phyloP scores from a whole-genome alignment of 1,140 invertebrate species.

The Scaptomyza graminum region DNA sequence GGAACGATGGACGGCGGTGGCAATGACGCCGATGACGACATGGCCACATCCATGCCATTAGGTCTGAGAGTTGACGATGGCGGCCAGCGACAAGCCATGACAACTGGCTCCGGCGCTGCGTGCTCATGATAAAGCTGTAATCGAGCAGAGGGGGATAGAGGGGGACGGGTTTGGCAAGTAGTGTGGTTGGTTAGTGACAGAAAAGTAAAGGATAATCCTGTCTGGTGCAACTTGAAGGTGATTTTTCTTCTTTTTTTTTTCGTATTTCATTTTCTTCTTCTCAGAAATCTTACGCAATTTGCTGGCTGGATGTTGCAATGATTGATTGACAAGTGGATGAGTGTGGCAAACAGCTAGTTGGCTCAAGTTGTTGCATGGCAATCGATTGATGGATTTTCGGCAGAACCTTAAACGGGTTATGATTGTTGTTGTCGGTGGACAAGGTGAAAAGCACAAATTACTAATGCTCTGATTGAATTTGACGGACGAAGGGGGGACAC shows the following conservation, averaged over 20 bases:
- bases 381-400: conserved; percentile 18
- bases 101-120: conserved; percentile 38
- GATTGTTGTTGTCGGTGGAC: background rate
- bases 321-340: conserved; percentile 33
- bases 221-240: conserved; percentile 23
- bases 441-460: conserved; percentile 1
- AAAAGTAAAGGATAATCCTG: background rate
- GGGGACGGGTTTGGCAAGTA: background rate
- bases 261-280: background rate
- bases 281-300: conserved; percentile 34
- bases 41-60: conserved; percentile 38
- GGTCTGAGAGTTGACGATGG: background rate
- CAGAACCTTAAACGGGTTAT: conserved; percentile 5
- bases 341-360: background rate
- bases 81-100: conserved; percentile 13
- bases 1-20: conserved; percentile 7
- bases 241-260: background rate
- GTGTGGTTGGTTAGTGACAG: background rate
- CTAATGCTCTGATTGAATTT: background rate
- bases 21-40: conserved; percentile 26
- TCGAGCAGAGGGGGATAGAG: background rate
- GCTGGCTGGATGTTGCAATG: conserved; percentile 18
- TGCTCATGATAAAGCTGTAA: conserved; percentile 23
- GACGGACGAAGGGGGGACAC: too few species aligned
- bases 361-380: conserved; percentile 2